Evolutionary conservation across 2,888 invertebrate species (phyloP).

Genomic region (Hyalella azteca): DNA sequence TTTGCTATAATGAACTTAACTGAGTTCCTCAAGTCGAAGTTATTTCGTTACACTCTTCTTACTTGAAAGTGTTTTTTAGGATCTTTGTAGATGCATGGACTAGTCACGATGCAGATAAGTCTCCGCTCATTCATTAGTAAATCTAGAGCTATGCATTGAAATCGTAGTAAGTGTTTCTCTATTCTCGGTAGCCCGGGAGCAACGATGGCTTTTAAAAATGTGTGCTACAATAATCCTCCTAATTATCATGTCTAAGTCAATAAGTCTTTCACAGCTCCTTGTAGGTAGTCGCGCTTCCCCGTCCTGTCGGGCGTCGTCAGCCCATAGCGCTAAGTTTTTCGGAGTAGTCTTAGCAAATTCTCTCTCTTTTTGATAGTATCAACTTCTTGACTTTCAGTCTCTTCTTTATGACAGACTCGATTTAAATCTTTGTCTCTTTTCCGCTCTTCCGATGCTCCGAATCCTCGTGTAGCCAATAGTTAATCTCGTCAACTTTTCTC

Average conservation of each 20-base stretch:
- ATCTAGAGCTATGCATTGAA: no score
- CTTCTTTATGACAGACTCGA: no score
- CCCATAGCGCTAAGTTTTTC: not conserved
- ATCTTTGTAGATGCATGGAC: no score
- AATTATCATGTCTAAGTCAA: not conserved
- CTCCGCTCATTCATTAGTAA: no score
- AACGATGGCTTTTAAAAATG: not conserved
- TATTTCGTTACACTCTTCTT: no score
- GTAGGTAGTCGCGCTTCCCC: constrained; percentile 24
- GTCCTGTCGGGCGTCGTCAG: not conserved
- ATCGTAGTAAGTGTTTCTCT: no score
- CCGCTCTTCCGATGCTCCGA: not conserved
- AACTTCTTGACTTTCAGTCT: no score
- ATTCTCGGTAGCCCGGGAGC: not conserved
- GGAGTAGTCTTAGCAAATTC: not conserved
- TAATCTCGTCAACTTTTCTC: not conserved
- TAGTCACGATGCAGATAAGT: no score
- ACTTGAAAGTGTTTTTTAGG: no score
- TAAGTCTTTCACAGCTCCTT: constrained; percentile 23
- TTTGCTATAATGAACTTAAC: no score
- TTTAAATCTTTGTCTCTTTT: not conserved
- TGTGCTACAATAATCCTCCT: not conserved
- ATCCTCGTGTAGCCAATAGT: constrained; percentile 1
- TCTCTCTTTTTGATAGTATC: no score
- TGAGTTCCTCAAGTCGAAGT: no score